A percentile compares a stretch with the other conserved stretches of the same genome.
Evolutionary conservation across 2,797 vertebrate genomes (phyloP).

Genomic region (Cheirogaleus major): DNA sequence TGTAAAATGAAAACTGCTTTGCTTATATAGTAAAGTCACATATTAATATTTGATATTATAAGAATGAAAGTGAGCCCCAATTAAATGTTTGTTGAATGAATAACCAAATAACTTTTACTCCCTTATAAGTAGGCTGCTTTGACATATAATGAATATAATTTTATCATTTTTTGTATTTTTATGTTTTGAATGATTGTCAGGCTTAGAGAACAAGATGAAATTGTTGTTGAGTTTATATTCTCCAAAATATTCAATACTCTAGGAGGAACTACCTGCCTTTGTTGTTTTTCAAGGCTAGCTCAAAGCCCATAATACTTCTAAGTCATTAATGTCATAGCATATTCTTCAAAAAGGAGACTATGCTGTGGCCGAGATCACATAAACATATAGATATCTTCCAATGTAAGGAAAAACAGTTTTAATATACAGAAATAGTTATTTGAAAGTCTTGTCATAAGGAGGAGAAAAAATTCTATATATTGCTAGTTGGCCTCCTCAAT

Average conservation of each 20-base stretch:
- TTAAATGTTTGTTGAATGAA: background rate
- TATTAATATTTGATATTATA: background rate
- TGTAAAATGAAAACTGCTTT: slow-evolving; percentile 4
- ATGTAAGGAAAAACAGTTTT: slow-evolving; percentile 2
- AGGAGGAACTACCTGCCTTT: background rate
- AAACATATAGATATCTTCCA: background rate
- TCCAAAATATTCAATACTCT: slow-evolving; percentile 29
- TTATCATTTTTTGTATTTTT: background rate
- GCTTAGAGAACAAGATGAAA: background rate
- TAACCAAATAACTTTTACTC: background rate
- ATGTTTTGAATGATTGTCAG: background rate
- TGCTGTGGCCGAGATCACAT: background rate
- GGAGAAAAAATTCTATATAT: background rate
- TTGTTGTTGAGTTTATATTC: slow-evolving; percentile 5
- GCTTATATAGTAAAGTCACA: background rate
- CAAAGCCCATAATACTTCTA: background rate
- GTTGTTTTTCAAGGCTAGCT: background rate
- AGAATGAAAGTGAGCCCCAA: background rate
- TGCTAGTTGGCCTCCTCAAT: background rate
- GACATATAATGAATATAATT: background rate
- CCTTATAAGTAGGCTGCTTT: background rate
- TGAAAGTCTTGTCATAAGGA: background rate
- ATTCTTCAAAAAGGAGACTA: background rate
- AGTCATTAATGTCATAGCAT: background rate
- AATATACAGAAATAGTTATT: slow-evolving; percentile 19